Conservation (phyloP, 1,140 invertebrate genomes). For the Heterodera schachtii region DNA sequence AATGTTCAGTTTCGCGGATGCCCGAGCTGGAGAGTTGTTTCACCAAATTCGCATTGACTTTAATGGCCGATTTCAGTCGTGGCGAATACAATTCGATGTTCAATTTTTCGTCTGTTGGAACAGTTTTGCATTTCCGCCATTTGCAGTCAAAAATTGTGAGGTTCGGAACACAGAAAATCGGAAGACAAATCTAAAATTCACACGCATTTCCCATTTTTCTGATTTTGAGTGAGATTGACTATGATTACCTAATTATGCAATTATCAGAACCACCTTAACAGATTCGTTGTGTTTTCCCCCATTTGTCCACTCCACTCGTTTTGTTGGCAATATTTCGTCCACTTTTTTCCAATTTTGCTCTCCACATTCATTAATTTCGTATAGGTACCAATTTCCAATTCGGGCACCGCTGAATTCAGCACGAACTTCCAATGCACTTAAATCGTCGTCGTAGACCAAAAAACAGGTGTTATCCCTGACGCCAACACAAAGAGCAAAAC, state of each 20-base stretch:
- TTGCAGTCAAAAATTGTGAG: not conserved
- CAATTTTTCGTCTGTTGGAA: no score
- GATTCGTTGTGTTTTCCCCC: not conserved
- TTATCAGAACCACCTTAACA: not conserved
- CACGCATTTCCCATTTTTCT: no score
- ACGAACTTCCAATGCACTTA: slow-evolving; percentile 1
- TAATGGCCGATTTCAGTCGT: not conserved
- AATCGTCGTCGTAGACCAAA: slow-evolving; percentile 3
- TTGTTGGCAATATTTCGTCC: not conserved
- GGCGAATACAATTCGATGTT: not conserved
- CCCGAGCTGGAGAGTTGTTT: not conserved
- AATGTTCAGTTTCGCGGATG: not conserved
- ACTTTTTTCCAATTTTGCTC: not conserved
- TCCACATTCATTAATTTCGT: not conserved
- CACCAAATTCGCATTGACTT: not conserved
- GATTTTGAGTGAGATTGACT: no score
- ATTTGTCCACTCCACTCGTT: not conserved
- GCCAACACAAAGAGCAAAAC: slow-evolving; percentile 8
- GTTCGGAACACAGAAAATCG: not conserved
- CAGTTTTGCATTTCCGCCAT: no score
- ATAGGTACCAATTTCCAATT: not conserved
- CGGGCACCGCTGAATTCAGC: not conserved
- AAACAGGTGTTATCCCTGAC: not conserved
- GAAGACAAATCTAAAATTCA: not conserved
- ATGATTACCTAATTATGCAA: no score